Conservation (phyloP, 2,888 invertebrate genomes). For the Herminia tarsipennalis region DNA sequence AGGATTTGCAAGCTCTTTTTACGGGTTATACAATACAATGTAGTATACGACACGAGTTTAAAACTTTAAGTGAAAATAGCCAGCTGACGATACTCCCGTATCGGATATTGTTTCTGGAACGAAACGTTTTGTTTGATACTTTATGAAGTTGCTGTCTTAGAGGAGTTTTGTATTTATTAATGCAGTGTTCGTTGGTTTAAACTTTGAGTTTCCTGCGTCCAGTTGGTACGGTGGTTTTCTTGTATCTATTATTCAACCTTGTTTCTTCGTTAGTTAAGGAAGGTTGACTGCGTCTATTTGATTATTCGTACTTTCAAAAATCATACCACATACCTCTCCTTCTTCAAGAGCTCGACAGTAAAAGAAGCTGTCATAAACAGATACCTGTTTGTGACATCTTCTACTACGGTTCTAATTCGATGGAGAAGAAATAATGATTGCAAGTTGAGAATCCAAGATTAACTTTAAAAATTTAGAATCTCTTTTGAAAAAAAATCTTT, state of each 20-base stretch:
- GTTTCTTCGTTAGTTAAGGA: background rate
- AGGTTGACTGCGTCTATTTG: too few relatives aligned
- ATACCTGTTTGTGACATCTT: too few relatives aligned
- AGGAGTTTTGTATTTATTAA: constrained; percentile 12
- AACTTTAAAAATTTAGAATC: too few relatives aligned
- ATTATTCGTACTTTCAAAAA: too few relatives aligned
- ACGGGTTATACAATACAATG: constrained; percentile 60
- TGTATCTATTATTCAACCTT: background rate
- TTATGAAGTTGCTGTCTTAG: constrained; percentile 23
- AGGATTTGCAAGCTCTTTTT: constrained; percentile 77
- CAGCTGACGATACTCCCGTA: constrained; percentile 31
- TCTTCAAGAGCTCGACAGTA: too few relatives aligned
- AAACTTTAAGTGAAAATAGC: constrained; percentile 52
- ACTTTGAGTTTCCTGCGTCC: background rate
- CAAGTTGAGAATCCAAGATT: too few relatives aligned
- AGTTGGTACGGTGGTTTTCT: background rate
- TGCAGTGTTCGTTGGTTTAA: constrained; percentile 3
- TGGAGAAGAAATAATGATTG: too few relatives aligned
- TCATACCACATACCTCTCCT: too few relatives aligned
- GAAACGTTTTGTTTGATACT: constrained; percentile 28
- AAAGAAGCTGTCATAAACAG: too few relatives aligned
- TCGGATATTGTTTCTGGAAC: constrained; percentile 39
- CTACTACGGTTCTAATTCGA: too few relatives aligned
- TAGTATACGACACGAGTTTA: constrained; percentile 42
- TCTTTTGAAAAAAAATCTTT: too few relatives aligned